Conservation (phyloP, 2,113 vertebrate genomes). For the Microcebus murinus region DNA sequence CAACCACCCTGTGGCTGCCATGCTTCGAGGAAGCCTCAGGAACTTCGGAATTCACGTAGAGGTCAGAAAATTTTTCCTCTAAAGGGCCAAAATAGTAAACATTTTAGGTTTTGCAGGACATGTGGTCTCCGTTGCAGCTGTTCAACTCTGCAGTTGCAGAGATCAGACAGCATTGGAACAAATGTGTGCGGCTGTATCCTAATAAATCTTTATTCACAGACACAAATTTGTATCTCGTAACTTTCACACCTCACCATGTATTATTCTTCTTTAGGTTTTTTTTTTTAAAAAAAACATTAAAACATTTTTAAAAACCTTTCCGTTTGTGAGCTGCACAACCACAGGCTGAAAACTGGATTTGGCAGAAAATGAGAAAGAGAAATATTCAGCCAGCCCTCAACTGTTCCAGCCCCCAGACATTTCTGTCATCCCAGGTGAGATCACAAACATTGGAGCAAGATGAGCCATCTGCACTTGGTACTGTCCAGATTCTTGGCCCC, state of each 20-base stretch:
- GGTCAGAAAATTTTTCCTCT: not conserved
- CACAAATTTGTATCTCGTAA: not conserved
- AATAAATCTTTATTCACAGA: not conserved
- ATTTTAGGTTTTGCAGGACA: not conserved
- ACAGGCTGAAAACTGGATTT: not conserved
- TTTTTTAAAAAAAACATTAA: not conserved
- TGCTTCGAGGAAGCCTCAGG: not conserved
- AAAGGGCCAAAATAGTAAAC: not conserved
- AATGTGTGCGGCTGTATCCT: not conserved
- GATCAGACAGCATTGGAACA: not conserved
- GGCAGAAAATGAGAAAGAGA: not conserved
- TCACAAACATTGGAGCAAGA: not conserved
- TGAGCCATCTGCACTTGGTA: not conserved
- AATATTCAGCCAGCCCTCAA: rapidly evolving
- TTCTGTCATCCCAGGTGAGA: not conserved
- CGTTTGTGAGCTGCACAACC: not conserved
- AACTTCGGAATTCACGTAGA: not conserved
- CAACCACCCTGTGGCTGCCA: not conserved
- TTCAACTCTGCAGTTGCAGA: not conserved
- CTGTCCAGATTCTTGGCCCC: not conserved
- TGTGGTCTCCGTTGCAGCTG: not conserved
- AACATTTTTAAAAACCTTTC: not conserved
- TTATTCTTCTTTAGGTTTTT: not conserved
- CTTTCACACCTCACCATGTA: not conserved
- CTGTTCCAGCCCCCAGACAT: not conserved